Conservation (phyloP, 2,888 invertebrate species). For the Trissolcus japonicus region DNA sequence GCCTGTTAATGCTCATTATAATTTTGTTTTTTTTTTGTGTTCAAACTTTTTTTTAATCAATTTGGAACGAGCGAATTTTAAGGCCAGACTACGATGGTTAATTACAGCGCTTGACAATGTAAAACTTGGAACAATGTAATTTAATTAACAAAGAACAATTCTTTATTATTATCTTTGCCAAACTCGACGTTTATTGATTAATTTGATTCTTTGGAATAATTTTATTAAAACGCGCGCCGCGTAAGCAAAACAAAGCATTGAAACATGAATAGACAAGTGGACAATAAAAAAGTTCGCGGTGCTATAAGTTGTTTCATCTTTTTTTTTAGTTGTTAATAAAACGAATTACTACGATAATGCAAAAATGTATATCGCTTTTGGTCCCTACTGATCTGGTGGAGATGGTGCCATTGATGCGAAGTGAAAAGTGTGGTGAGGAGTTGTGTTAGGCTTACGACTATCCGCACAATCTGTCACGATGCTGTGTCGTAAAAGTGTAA, state of each 20-base stretch:
- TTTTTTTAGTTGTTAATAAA: neutral
- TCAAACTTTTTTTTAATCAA: conserved; percentile 14
- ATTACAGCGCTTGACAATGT: conserved; percentile 43
- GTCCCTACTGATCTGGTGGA: conserved; percentile 70
- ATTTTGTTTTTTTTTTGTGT: conserved; percentile 1
- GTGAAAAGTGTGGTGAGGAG: conserved; percentile 66
- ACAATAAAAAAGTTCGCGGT: conserved; percentile 1
- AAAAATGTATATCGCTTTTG: conserved; percentile 56
- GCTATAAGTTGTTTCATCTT: too few species aligned
- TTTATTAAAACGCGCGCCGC: conserved; percentile 19
- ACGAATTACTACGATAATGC: neutral
- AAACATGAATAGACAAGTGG: conserved; percentile 16
- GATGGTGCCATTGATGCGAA: conserved; percentile 63
- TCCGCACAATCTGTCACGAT: conserved; percentile 72
- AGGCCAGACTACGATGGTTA: conserved; percentile 38
- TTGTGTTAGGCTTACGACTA: conserved; percentile 66
- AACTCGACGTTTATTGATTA: conserved; percentile 41
- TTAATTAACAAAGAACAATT: conserved; percentile 39
- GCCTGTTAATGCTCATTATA: neutral
- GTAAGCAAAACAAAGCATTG: conserved; percentile 25
- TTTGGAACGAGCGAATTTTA: conserved; percentile 12
- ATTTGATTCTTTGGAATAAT: conserved; percentile 34
- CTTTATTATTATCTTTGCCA: conserved; percentile 45
- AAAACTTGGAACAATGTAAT: conserved; percentile 50
- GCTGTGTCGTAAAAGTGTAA: conserved; percentile 65